Evolutionary conservation across 2,888 invertebrate genomes (phyloP), one percentile per base, ranked within the genome.

Genomic region (Leptodirus hochenwartii): DNA sequence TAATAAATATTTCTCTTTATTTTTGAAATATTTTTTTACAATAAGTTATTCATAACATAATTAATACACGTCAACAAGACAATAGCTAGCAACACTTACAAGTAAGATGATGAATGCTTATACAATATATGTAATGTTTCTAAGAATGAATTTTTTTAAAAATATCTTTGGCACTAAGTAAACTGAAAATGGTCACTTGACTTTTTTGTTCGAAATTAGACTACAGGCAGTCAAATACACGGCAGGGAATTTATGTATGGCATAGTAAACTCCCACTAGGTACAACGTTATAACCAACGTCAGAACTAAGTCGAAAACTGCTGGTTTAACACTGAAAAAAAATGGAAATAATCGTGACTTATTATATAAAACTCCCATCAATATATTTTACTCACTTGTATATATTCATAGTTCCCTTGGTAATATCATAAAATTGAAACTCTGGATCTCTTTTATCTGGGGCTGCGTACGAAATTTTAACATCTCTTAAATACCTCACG

Each of bases 251-350:
- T 71, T 57, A 38, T 75, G 73, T 34, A 90, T 70, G 8, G 74
- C 61, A 43, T 84, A 64, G 56, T 88, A 93, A n/a, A 93, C 67
- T 4, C 73, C 47, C n/a, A 70, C 66, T 31, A 96, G 65, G 55
- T 96, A 96, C 14, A 71, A 62, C 17, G 77, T 62, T 46, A 96
- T 93, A 20, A 71, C 74, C 34, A 82, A 54, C 2, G 93, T 91
- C 9, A 96, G 65, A 43, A 96, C 77, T 43, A 98, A 70, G 64
- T 98, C 96, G 61, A 96, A 96, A 32, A 95, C 77, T 6, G 96
- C 96, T 37, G 96, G 96, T 52, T 96, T 96, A 4, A 95, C 93
- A 53, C 88, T 85, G 66, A 43, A 72, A 69, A 36, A 45, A 41
- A 43, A 43, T 41, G 39, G 28, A 24, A 31, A 35, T 20, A 20